A percentile compares a stretch with the other conserved stretches of the same genome.
These are phyloP conservation scores for Canis aureus DNA, from an alignment of 2,113 vertebrate species.

Conservation along the genomic window DNA sequence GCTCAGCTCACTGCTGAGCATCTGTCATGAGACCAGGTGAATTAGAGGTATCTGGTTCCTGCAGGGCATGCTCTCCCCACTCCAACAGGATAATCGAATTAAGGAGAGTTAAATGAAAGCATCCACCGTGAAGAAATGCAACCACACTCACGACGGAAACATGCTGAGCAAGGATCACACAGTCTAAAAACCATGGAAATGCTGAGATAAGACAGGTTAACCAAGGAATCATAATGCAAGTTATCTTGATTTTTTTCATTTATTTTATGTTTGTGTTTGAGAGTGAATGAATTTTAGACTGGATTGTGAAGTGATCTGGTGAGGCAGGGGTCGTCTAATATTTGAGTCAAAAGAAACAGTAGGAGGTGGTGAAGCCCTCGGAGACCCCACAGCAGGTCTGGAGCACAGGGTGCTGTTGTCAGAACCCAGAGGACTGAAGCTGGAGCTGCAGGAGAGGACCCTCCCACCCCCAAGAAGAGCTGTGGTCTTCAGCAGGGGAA, in stretches of 20 bases:
- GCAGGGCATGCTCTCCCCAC: rapidly evolving
- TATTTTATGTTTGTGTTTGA: neutral
- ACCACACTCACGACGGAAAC: neutral
- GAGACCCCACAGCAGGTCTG: neutral
- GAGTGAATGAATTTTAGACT: neutral
- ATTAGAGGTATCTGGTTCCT: neutral
- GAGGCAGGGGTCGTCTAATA: too few species aligned
- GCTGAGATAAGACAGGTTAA: neutral
- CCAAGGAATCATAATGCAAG: too few species aligned
- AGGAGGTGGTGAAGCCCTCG: neutral
- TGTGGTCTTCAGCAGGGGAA: neutral
- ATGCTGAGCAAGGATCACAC: too few species aligned
- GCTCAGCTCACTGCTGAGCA: neutral
- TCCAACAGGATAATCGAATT: neutral
- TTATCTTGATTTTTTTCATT: neutral
- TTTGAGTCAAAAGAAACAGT: neutral
- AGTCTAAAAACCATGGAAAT: neutral
- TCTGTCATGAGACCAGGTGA: neutral
- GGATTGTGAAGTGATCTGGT: too few species aligned
- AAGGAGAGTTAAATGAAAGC: neutral
- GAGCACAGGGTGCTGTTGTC: too few species aligned
- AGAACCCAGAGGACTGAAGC: neutral
- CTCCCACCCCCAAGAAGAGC: neutral
- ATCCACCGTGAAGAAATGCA: too few species aligned
- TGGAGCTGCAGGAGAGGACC: neutral